These are phyloP conservation scores for Zaprionus kolodkinae DNA, from an alignment of 1,140 invertebrate species.

Conservation along the genomic window DNA sequence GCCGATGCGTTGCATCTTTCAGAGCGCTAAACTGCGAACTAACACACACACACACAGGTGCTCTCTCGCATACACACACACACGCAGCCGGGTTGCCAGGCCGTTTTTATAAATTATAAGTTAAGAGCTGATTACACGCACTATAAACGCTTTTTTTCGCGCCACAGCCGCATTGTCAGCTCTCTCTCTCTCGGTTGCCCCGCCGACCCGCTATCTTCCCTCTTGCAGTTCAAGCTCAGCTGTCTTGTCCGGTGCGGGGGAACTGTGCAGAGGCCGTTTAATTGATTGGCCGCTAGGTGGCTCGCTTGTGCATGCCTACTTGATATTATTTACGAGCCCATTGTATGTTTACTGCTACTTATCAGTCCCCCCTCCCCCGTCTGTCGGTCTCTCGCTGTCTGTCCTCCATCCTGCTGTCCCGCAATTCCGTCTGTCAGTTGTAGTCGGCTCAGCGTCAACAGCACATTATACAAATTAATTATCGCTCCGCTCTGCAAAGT, in stretches of 20 bases:
- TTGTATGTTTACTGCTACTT: conserved; percentile 65
- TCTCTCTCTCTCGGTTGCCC: background rate
- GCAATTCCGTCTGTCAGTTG: conserved; percentile 15
- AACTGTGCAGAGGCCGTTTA: conserved; percentile 46
- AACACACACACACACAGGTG: conserved; percentile 39
- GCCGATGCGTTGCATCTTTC: conserved; percentile 65
- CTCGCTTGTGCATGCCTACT: conserved; percentile 23
- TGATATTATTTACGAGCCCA: conserved; percentile 53
- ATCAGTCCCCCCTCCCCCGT: conserved; percentile 8
- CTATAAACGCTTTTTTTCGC: conserved; percentile 75
- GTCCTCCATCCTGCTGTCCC: background rate
- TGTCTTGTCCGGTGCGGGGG: conserved; percentile 14
- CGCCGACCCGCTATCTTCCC: background rate
- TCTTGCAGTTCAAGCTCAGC: conserved; percentile 27
- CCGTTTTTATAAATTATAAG: conserved; percentile 77
- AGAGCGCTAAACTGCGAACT: conserved; percentile 75
- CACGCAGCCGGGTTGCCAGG: conserved; percentile 4
- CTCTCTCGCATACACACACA: conserved; percentile 20
- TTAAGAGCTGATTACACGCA: conserved; percentile 82
- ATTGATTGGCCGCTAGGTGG: conserved; percentile 65
- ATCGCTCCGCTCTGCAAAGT: conserved; percentile 28
- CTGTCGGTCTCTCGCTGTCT: background rate
- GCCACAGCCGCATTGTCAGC: conserved; percentile 12
- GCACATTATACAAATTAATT: conserved; percentile 78
- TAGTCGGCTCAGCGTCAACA: conserved; percentile 48